Evolutionary conservation across 2,888 invertebrate species (phyloP), one percentile per base, ranked within the genome.

Genomic region (Coenonympha glycerion): DNA sequence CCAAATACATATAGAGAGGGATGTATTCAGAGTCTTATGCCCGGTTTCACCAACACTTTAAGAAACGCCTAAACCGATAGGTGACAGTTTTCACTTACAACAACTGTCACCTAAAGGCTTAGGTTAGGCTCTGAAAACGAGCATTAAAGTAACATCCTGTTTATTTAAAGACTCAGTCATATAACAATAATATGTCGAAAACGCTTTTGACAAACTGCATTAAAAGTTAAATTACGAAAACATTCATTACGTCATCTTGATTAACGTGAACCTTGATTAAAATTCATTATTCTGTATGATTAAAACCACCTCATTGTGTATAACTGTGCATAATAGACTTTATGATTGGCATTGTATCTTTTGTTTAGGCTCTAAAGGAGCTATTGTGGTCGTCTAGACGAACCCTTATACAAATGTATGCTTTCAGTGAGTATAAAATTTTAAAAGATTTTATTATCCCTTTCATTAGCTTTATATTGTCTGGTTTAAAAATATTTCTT

Each of bases 341-440:
- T 57, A 59, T 53, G 53, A 59, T 57, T 51, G 50, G 55, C 53
- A 57, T 57, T 57, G 55, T 59, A 28, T 56, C 50, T 56, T 61
- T 62, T 67, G 62, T 62, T 62, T 60, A 65, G 61, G 54, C 59
- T 60, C 57, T 58, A 62, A 63, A 62, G 59, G 62, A 61, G 55
- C 56, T 52, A 63, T 64, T 66, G 64, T 61, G 59, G 47, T 46
- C 57, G 62, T 65, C 62, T 63, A 65, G 61, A 66, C 60, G 60
- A 65, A 63, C 57, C 60, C 60, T 54, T 56, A 56, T 53, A 58
- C 56, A 61, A 58, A 61, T 55, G 56, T 56, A 59, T 56, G 33
- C 36, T 39, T 39, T 44, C 21, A 40, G 48, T 48, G 21, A 40
- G 48, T 48, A 50, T 26, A 40, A 37, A 30, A 36, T 40, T 36